Percentiles rank a stretch among this genome's conserved stretches.
phyloP scores from a whole-genome alignment of 2,113 vertebrate genomes.

The Chaetodon trifascialis region DNA sequence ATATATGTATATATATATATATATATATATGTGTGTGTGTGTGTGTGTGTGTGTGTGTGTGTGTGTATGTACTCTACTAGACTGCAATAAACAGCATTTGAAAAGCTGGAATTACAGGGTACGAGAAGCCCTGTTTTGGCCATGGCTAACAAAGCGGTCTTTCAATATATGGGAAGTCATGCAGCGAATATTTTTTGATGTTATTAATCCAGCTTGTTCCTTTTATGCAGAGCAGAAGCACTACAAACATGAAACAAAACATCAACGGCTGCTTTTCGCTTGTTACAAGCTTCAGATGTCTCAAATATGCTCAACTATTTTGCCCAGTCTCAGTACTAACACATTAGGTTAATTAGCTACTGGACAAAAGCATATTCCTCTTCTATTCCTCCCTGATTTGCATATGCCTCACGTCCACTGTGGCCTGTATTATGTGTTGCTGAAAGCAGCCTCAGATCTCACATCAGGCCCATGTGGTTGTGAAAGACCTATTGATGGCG shows the following conservation, averaged over 20 bases:
- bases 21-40: no score
- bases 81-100: neutral
- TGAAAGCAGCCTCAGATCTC: slow-evolving; percentile 46
- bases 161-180: neutral
- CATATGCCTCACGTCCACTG: slow-evolving; percentile 16
- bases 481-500: slow-evolving; percentile 51
- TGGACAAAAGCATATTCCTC: slow-evolving; percentile 9
- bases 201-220: slow-evolving; percentile 7
- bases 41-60: no score
- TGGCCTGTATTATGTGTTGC: neutral
- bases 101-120: neutral
- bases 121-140: neutral
- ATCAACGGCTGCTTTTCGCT: neutral
- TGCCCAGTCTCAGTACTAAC: neutral
- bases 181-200: slow-evolving; percentile 3
- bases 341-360: slow-evolving; percentile 26
- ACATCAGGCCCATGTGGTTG: slow-evolving; percentile 45
- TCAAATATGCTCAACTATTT: slow-evolving; percentile 5
- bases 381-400: slow-evolving; percentile 1
- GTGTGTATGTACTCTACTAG: no score
- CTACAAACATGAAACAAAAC: slow-evolving; percentile 19
- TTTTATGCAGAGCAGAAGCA: neutral
- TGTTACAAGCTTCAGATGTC: slow-evolving; percentile 19
- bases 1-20: no score
- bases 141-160: neutral